Percentiles rank a stretch among this genome's conserved stretches.
phyloP scores from a whole-genome alignment of 2,113 vertebrate species.

The Sisor rabdophorus region DNA sequence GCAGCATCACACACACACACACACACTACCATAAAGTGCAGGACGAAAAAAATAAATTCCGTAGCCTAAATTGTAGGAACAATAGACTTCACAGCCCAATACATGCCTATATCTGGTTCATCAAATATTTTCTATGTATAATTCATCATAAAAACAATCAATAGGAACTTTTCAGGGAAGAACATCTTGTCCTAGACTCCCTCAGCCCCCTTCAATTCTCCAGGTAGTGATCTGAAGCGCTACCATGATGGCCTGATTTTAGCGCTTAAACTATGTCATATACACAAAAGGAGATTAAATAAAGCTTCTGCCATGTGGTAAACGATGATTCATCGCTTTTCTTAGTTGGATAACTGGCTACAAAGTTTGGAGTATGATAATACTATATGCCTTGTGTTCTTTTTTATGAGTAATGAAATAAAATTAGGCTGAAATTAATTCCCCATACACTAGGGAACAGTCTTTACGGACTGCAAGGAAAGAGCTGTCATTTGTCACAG shows the following conservation, averaged over 20 bases:
- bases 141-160: slow-evolving; percentile 41
- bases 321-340: slow-evolving; percentile 38
- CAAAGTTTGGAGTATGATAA: slow-evolving; percentile 2
- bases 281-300: slow-evolving; percentile 32
- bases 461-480: not conserved
- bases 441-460: not conserved
- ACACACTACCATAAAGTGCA: not conserved
- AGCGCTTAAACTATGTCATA: slow-evolving; percentile 41
- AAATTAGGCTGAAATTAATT: slow-evolving; percentile 3
- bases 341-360: slow-evolving; percentile 11
- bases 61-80: slow-evolving; percentile 24
- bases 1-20: not conserved
- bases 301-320: slow-evolving; percentile 7
- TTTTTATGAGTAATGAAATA: not conserved
- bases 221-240: slow-evolving; percentile 24
- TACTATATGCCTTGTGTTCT: not conserved
- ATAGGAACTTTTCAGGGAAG: slow-evolving; percentile 21
- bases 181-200: slow-evolving; percentile 39
- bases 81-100: slow-evolving; percentile 19
- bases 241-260: slow-evolving; percentile 43
- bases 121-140: slow-evolving; percentile 32
- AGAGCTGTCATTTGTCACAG: not conserved
- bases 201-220: slow-evolving; percentile 31
- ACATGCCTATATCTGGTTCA: slow-evolving; percentile 14
- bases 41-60: not conserved